phyloP scores from a whole-genome alignment of 2,888 invertebrate genomes.

The Fragum sueziense region DNA sequence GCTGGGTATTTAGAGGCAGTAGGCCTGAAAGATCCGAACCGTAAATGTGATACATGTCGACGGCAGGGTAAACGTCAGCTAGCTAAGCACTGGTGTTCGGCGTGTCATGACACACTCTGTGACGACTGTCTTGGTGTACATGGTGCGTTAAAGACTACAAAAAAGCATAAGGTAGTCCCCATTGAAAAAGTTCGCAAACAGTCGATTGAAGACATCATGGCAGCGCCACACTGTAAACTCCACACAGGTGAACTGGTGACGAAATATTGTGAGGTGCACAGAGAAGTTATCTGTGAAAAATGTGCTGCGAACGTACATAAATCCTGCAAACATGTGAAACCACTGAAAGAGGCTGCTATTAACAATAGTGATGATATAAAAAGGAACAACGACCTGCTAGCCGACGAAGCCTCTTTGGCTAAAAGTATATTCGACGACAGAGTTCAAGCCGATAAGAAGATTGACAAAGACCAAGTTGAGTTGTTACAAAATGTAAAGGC shows the following conservation, averaged over 20 bases:
- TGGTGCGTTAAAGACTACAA: slow-evolving; percentile 63
- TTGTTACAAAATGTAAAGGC: slow-evolving; percentile 50
- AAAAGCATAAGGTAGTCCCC: slow-evolving; percentile 48
- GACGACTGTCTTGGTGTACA: slow-evolving; percentile 60
- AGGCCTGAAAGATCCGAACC: slow-evolving; percentile 46
- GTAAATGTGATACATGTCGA: slow-evolving; percentile 60
- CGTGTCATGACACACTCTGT: slow-evolving; percentile 63
- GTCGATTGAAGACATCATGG: slow-evolving; percentile 51
- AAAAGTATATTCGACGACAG: slow-evolving; percentile 55
- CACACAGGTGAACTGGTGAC: slow-evolving; percentile 61
- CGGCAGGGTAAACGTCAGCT: slow-evolving; percentile 45
- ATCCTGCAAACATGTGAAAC: slow-evolving; percentile 50
- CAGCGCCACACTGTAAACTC: slow-evolving; percentile 47
- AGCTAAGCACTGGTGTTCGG: slow-evolving; percentile 59
- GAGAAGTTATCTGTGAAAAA: slow-evolving; percentile 57
- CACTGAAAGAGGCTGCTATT: slow-evolving; percentile 45
- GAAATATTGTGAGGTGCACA: slow-evolving; percentile 60
- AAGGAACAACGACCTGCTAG: slow-evolving; percentile 28
- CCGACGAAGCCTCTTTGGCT: slow-evolving; percentile 55
- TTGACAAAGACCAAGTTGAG: slow-evolving; percentile 48
- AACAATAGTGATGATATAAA: slow-evolving; percentile 36
- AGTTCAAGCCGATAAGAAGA: slow-evolving; percentile 34
- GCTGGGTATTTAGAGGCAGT: slow-evolving; percentile 54
- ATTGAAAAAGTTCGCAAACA: slow-evolving; percentile 44
- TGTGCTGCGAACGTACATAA: slow-evolving; percentile 59